A percentile compares a stretch with the other conserved stretches of the same genome.
Evolutionary conservation across 2,113 vertebrate genomes (phyloP).

Genomic region (Bombycilla garrulus): DNA sequence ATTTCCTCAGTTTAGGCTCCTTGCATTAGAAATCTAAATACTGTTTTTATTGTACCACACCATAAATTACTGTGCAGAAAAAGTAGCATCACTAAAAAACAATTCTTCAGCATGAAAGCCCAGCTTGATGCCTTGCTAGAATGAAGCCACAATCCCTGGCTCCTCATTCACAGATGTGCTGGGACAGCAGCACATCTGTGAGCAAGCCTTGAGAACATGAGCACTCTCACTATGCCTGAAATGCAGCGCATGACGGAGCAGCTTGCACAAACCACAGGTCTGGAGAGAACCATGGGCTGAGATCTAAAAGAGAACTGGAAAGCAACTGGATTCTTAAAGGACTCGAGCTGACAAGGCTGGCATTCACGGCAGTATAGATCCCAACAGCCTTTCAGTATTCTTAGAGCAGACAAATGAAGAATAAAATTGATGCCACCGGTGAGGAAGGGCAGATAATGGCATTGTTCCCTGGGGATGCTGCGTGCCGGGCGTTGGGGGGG

Average conservation of each 20-base stretch:
- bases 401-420: background rate
- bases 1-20: background rate
- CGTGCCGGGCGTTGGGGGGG: background rate
- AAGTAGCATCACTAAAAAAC: background rate
- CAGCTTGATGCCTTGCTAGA: background rate
- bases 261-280: background rate
- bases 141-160: background rate
- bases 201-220: background rate
- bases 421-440: background rate
- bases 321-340: background rate
- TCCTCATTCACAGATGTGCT: background rate
- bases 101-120: background rate
- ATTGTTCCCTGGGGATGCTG: background rate
- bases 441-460: background rate
- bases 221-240: background rate
- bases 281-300: background rate
- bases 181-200: background rate
- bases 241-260: background rate
- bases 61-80: background rate
- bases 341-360: background rate
- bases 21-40: background rate
- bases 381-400: background rate
- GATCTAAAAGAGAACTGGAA: background rate
- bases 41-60: fast-evolving
- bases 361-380: background rate